phyloP scores from a whole-genome alignment of 2,888 invertebrate genomes.

The Dexiosoma caninum region DNA sequence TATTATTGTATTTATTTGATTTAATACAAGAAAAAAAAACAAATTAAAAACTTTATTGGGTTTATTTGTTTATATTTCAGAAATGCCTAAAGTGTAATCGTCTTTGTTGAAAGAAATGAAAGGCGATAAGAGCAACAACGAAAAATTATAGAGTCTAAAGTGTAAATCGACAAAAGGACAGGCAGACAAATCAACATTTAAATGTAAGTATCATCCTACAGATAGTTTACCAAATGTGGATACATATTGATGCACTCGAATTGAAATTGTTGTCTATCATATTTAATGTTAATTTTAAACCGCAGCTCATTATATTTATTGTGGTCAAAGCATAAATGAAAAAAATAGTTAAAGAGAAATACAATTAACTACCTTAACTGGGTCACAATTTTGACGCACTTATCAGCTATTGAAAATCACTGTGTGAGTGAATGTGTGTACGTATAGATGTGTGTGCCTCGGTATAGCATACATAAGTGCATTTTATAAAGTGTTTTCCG shows the following conservation, averaged over 20 bases:
- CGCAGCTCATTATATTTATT: not conserved
- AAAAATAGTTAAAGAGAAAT: slow-evolving; percentile 9
- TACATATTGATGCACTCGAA: not conserved
- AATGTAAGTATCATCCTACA: slow-evolving; percentile 18
- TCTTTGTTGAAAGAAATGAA: slow-evolving; percentile 24
- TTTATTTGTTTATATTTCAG: slow-evolving; percentile 29
- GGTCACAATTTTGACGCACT: slow-evolving; percentile 36
- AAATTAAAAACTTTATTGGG: slow-evolving; percentile 2
- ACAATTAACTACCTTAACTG: slow-evolving; percentile 34
- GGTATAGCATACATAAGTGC: not conserved
- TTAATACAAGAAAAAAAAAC: too few species aligned
- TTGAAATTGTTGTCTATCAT: not conserved
- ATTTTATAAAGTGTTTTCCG: slow-evolving; percentile 29
- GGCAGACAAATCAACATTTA: not conserved
- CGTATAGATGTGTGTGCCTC: not conserved
- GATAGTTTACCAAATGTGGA: not conserved
- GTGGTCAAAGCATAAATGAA: not conserved
- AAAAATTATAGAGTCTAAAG: slow-evolving; percentile 21
- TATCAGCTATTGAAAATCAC: slow-evolving; percentile 2
- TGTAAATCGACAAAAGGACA: slow-evolving; percentile 5
- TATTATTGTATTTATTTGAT: not conserved
- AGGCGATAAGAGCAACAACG: slow-evolving; percentile 34
- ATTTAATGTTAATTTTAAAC: not conserved
- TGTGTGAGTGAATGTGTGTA: not conserved
- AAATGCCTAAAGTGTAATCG: not conserved